These are phyloP conservation scores for Cherax quadricarinatus DNA, from an alignment of 1,140 invertebrate genomes.

Conservation along the genomic window DNA sequence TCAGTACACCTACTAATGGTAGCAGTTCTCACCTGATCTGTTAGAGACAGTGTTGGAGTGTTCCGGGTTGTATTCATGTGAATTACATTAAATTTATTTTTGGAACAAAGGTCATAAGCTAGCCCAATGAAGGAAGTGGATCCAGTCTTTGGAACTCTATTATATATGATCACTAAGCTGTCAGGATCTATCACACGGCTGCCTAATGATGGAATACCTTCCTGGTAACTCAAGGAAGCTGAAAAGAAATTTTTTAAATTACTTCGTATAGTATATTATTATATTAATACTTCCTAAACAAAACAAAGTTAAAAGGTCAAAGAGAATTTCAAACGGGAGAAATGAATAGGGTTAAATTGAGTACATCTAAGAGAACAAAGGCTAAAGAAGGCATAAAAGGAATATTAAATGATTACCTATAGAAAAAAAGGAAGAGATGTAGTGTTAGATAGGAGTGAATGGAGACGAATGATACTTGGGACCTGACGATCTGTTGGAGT, in stretches of 20 bases:
- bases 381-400: too few species aligned
- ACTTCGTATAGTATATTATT: too few species aligned
- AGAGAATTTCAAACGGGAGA: too few species aligned
- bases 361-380: too few species aligned
- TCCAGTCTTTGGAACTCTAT: constrained; percentile 98
- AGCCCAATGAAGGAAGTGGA: constrained; percentile 98
- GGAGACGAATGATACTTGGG: too few species aligned
- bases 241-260: constrained; percentile 3
- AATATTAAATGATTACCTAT: too few species aligned
- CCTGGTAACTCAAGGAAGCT: constrained; percentile 23
- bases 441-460: too few species aligned
- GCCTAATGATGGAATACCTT: neutral
- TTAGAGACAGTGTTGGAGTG: constrained; percentile 92
- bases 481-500: too few species aligned
- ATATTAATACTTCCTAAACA: too few species aligned
- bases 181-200: constrained; percentile 74
- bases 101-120: constrained; percentile 95
- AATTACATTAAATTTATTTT: constrained; percentile 94
- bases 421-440: too few species aligned
- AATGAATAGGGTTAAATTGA: too few species aligned
- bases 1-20: neutral
- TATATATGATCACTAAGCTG: constrained; percentile 90
- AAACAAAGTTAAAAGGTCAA: too few species aligned
- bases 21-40: constrained; percentile 86
- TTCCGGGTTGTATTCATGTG: constrained; percentile 98